Evolutionary conservation across 2,113 vertebrate species (phyloP).

Genomic region (Scytalopus superciliaris): DNA sequence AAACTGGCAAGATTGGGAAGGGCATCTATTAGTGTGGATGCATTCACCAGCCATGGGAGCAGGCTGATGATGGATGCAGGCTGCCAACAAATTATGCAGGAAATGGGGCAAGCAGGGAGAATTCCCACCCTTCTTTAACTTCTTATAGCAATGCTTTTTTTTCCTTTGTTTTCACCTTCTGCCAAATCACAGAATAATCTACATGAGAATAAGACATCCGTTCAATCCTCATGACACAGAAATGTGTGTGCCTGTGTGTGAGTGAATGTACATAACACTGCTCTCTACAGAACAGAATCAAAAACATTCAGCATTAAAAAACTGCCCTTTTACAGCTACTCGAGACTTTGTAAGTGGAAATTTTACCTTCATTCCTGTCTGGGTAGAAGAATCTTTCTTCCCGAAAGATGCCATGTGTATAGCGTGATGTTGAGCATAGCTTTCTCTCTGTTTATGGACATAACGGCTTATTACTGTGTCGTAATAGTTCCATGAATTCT

Average conservation of each 20-base stretch:
- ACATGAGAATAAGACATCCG: neutral
- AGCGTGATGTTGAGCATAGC: accelerated
- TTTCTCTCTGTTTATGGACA: neutral
- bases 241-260: neutral
- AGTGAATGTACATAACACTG: neutral
- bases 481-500: neutral
- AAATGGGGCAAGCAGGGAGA: neutral
- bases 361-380: neutral
- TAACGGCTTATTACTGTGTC: neutral
- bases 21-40: neutral
- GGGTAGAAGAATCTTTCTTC: neutral
- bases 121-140: neutral
- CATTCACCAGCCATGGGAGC: neutral
- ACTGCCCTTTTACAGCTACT: neutral
- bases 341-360: neutral
- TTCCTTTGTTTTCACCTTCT: neutral
- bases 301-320: neutral
- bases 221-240: neutral
- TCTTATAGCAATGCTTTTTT: neutral
- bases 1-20: neutral
- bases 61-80: neutral
- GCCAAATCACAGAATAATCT: neutral
- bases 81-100: neutral
- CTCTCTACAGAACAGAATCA: neutral
- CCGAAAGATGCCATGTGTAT: neutral